These are phyloP conservation scores for Drosophila dives DNA, from an alignment of 2,888 invertebrate species.

Conservation along the genomic window DNA sequence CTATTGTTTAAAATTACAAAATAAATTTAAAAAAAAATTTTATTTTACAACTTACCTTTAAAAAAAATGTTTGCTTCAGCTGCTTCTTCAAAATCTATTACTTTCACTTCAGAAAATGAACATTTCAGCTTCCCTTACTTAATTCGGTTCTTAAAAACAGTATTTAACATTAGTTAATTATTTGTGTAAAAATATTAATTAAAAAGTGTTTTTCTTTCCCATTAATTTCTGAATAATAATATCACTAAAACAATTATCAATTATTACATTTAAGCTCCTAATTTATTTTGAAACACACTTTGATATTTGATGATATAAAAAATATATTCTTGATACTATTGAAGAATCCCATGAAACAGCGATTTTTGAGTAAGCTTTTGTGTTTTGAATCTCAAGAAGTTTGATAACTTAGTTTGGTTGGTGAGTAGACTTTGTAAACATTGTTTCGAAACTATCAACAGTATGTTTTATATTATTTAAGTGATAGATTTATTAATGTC, in stretches of 20 bases:
- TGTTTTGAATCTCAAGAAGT: neutral
- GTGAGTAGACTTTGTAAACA: neutral
- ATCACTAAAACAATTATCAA: neutral
- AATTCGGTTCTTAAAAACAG: neutral
- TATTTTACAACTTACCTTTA: neutral
- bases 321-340: too few species aligned
- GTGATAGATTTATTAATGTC: neutral
- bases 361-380: neutral
- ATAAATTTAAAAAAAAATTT: too few species aligned
- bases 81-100: neutral
- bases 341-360: too few species aligned
- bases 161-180: neutral
- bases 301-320: too few species aligned
- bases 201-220: too few species aligned
- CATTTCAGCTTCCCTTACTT: neutral
- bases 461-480: neutral
- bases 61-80: neutral
- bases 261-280: neutral
- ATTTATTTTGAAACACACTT: neutral
- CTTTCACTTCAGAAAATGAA: neutral
- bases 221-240: too few species aligned
- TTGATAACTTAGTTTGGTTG: neutral
- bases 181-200: neutral
- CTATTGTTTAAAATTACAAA: neutral
- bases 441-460: neutral